Conservation (phyloP, 2,888 invertebrate genomes). For the Chalcis sispes region DNA sequence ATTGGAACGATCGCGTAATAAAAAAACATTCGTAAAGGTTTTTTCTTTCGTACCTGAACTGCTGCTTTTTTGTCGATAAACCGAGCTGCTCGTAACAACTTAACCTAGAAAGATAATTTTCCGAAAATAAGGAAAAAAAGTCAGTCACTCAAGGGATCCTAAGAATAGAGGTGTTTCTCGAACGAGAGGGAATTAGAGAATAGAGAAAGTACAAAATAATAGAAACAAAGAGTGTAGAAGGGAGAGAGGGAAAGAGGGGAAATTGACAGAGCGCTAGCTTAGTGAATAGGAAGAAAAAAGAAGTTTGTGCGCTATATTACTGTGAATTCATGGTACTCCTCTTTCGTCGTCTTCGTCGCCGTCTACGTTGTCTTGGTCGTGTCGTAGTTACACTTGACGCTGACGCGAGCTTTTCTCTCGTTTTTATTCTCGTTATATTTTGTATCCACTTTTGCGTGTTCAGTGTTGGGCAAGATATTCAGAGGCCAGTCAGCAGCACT, state of each 20-base stretch:
- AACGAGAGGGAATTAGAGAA: conserved; percentile 40
- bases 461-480: conserved; percentile 1
- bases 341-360: too few species aligned
- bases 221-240: conserved; percentile 38
- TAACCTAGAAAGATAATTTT: conserved; percentile 48
- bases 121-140: conserved; percentile 20
- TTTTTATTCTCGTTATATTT: background rate
- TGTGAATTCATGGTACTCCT: conserved; percentile 50
- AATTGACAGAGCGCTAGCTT: background rate
- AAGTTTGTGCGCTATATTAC: conserved; percentile 29
- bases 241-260: background rate
- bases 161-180: conserved; percentile 40
- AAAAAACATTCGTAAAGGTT: too few species aligned
- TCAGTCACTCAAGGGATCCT: background rate
- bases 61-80: too few species aligned
- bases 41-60: too few species aligned
- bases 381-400: background rate
- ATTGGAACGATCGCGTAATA: too few species aligned
- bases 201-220: conserved; percentile 46
- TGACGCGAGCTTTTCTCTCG: conserved; percentile 24
- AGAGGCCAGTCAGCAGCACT: conserved; percentile 12
- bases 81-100: too few species aligned
- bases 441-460: background rate
- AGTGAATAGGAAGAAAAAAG: conserved; percentile 29
- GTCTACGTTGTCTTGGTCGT: background rate